Evolutionary conservation across 2,888 invertebrate genomes (phyloP).

Genomic region (Xestia rhomboidea): DNA sequence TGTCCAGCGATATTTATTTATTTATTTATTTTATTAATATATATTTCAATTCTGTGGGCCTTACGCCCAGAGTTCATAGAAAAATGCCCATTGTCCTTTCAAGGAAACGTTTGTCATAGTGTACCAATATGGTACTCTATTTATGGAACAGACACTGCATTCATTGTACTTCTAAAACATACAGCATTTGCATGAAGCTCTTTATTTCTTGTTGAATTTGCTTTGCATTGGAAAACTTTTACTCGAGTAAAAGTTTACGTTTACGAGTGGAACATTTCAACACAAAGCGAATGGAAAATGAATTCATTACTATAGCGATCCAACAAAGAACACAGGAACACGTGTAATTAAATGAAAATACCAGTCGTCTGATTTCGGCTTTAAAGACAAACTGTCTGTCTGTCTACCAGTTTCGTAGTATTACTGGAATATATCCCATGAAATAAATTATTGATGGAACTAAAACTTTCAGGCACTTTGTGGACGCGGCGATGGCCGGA

Average conservation of each 20-base stretch:
- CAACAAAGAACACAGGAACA: too few relatives aligned
- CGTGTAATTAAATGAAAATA: neutral
- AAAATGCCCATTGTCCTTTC: too few relatives aligned
- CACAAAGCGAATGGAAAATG: neutral
- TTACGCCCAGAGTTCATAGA: too few relatives aligned
- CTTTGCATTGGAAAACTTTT: neutral
- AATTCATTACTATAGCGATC: too few relatives aligned
- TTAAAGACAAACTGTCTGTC: neutral
- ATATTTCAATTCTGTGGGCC: too few relatives aligned
- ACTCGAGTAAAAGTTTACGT: too few relatives aligned
- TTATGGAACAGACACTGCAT: neutral
- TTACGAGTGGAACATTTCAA: neutral
- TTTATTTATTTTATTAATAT: too few relatives aligned
- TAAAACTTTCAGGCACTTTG: slow-evolving; percentile 90
- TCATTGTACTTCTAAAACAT: neutral
- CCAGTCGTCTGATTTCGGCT: neutral
- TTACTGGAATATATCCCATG: too few relatives aligned
- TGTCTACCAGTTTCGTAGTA: neutral
- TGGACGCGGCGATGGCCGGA: slow-evolving; percentile 92
- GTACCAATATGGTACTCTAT: neutral
- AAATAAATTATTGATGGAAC: slow-evolving; percentile 1
- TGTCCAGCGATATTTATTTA: too few relatives aligned
- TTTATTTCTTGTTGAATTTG: neutral
- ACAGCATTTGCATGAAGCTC: neutral
- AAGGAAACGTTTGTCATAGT: neutral